Percentiles rank a stretch among this genome's conserved stretches.
Evolutionary conservation across 1,140 invertebrate species (phyloP).

Genomic region (Leptopilina boulardi): DNA sequence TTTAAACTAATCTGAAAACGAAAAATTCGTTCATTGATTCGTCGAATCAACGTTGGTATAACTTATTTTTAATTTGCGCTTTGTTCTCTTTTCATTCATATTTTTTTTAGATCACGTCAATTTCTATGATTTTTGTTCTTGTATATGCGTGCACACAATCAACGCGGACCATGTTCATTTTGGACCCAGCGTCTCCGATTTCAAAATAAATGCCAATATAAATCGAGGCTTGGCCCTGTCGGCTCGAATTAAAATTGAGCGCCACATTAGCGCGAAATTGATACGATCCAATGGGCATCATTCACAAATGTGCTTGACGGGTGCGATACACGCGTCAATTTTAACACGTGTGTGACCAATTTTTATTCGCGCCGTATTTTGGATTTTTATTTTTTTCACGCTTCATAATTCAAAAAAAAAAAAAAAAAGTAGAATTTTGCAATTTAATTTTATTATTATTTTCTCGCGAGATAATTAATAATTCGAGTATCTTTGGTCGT

Average conservation of each 20-base stretch:
- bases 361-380: neutral
- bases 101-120: slow-evolving; percentile 41
- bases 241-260: slow-evolving; percentile 59
- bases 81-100: slow-evolving; percentile 5
- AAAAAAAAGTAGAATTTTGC: neutral
- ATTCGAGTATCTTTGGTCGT: no score
- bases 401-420: no score
- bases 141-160: slow-evolving; percentile 51
- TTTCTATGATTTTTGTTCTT: slow-evolving; percentile 46
- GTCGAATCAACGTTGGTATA: no score
- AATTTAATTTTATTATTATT: no score
- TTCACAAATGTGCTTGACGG: slow-evolving; percentile 42
- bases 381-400: neutral
- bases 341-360: slow-evolving; percentile 40
- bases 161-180: slow-evolving; percentile 45
- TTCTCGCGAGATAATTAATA: no score
- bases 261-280: slow-evolving; percentile 58
- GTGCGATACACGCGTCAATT: slow-evolving; percentile 45
- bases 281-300: slow-evolving; percentile 51
- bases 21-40: no score
- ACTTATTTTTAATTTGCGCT: neutral
- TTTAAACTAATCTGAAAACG: no score
- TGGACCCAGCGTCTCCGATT: slow-evolving; percentile 57
- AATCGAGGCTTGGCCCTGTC: slow-evolving; percentile 58
- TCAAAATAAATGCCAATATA: slow-evolving; percentile 68